Evolutionary conservation across 1,140 invertebrate species (phyloP).

Genomic region (Aphelenchoides besseyi): DNA sequence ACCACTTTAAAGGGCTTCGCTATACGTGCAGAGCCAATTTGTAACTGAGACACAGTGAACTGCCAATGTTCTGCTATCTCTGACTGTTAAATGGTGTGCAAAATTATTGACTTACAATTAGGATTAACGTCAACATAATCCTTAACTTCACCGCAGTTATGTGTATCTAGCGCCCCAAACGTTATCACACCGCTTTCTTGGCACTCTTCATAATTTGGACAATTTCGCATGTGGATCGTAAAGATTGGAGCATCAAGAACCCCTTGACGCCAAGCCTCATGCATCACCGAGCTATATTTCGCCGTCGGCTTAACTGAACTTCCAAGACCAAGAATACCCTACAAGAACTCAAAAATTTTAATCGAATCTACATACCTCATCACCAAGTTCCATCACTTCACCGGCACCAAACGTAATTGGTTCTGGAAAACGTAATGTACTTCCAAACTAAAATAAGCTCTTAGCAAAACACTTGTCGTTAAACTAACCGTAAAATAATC

Average conservation of each 20-base stretch:
- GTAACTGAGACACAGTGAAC: background rate
- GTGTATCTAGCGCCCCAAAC: background rate
- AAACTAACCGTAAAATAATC: too few relatives aligned
- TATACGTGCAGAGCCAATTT: background rate
- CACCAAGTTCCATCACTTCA: background rate
- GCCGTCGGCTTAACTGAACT: background rate
- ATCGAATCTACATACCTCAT: background rate
- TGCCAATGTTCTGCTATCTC: background rate
- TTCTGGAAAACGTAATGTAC: too few relatives aligned
- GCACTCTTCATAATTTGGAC: background rate
- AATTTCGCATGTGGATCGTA: background rate
- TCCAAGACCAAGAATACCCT: background rate
- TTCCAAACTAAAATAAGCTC: too few relatives aligned
- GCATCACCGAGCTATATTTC: background rate
- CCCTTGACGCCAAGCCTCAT: background rate
- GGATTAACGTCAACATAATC: background rate
- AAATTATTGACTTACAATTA: background rate
- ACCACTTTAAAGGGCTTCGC: background rate
- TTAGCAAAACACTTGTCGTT: too few relatives aligned
- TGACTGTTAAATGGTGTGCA: background rate
- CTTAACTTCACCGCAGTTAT: background rate
- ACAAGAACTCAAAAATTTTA: background rate
- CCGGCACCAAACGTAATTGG: background rate
- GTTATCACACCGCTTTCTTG: slow-evolving; percentile 17
- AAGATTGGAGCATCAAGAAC: background rate